Evolutionary conservation across 2,797 vertebrate genomes (phyloP), one percentile per base, ranked within the genome.

Genomic region (Sitta carolinensis): DNA sequence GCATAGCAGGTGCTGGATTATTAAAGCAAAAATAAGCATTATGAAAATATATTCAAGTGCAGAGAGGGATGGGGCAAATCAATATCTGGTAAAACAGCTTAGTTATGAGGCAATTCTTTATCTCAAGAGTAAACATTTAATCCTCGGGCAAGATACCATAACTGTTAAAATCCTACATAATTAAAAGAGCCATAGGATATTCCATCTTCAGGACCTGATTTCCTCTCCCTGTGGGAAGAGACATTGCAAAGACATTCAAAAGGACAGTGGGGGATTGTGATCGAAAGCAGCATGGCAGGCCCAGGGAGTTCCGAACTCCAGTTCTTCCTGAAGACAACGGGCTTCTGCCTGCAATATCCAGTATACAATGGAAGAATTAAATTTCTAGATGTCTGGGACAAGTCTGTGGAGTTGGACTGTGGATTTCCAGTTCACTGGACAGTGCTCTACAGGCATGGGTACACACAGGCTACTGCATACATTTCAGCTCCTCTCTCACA

Each of bases 21-120:
- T 81, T 61, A 27, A 54, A 84, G 66, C 3, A 92, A 94, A 93
- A 95, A 84, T 26, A 18, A 88, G 34, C 54, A 72, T 93, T 89
- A 58, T 58, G 51, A 82, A 50, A 93, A 87, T 64, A 81, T 30
- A 73, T 58, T 69, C 36, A 66, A 54, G 55, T 40, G 20, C n/a
- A 55, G 25, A 75, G 59, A 81, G 22, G 14, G 12, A 62, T 36
- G 23, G 19, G 16, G 17, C 29, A 85, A 92, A 82, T 10, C 45
- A 76, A 15, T 30, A 63, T 45, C 64, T 63, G 42, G 21, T 55
- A 77, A 83, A 85, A 82, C 29, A 84, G 40, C 52, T 91, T 76
- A 85, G 42, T 63, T 69, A 22, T 2, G 4, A 89, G 48, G 9
- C 42, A 76, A 26, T 66, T 74, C 40, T 90, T 81, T 73, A 66